Evolutionary conservation across 1,140 invertebrate genomes (phyloP), one percentile per base, ranked within the genome.

Genomic region (Drosophila paulistorum): DNA sequence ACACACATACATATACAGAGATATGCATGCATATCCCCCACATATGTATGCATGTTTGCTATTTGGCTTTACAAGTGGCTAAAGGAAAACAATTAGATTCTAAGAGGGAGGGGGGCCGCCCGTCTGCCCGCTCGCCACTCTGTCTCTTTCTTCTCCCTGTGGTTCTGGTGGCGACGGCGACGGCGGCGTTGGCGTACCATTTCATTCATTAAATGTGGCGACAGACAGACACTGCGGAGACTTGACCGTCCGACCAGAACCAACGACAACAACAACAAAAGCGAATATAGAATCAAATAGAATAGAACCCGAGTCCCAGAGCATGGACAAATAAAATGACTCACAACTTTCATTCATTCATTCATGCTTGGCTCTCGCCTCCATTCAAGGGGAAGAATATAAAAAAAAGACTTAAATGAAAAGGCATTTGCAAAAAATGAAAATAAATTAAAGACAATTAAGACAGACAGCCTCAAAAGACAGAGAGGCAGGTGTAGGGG

Each of bases 121-220:
- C 30, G 30, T 30, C 30, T 30, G 23, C 6, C 30, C 30, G 14
- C 14, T 7, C 45, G 45, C 7, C 45, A 23, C 45, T 51, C 45
- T 51, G 45, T 51, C 45, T 51, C 45, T 51, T 23, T 51, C 45
- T 68, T 71, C 45, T 61, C 61, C 65, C 30, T 11, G 17, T 51
- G 45, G 45, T 51, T 51, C 17, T 23, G 17, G 9, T 51, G 45
- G 45, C 45, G 20, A 20, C 45, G 45, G 45, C 45, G 20, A 20
- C 45, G 45, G 10, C 45, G 45, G 45, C 45, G 45, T 51, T 51
- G 74, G 79, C 75, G 81, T 87, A 77, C 68, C 79, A 80, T 83
- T 87, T 87, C 83, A 87, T 87, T 87, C 83, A 87, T 87, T 87
- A 87, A 87, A 87, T 68, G 83, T 79, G 82, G 77, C 83, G 82